These are phyloP conservation scores for Bujurquina vittata DNA, from an alignment of 2,113 vertebrate genomes.

Conservation along the genomic window DNA sequence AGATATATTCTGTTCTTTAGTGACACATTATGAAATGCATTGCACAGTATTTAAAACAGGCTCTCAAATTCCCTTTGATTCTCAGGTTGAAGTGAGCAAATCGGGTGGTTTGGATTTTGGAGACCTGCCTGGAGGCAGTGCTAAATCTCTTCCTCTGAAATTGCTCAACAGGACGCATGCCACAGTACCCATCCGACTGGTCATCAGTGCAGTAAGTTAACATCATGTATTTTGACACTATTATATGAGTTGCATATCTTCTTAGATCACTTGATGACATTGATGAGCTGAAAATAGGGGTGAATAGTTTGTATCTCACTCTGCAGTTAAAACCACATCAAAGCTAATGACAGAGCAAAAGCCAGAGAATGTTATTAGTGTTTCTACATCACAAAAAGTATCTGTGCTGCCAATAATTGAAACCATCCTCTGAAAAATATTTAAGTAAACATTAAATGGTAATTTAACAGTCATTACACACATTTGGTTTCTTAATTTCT, in stretches of 20 bases:
- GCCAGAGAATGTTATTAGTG: not conserved
- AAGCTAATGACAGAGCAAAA: not conserved
- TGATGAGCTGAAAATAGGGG: not conserved
- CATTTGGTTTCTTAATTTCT: too few species aligned
- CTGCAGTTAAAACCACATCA: not conserved
- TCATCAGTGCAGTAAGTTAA: constrained; percentile 92
- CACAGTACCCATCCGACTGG: constrained; percentile 89
- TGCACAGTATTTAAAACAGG: not conserved
- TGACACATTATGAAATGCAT: not conserved
- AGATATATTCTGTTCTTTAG: not conserved
- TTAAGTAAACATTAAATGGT: too few species aligned
- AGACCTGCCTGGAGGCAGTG: constrained; percentile 86
- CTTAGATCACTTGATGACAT: not conserved
- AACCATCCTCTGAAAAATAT: too few species aligned
- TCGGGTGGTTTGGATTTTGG: constrained; percentile 89
- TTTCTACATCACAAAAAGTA: not conserved
- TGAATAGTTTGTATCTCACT: too few species aligned
- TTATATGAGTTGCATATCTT: not conserved
- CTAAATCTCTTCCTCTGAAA: constrained; percentile 89
- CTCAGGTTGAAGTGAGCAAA: constrained; percentile 85
- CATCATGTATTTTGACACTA: not conserved
- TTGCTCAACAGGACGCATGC: constrained; percentile 89
- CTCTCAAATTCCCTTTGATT: constrained; percentile 2
- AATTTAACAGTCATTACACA: too few species aligned
- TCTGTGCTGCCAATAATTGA: not conserved